Conservation (phyloP, 2,888 invertebrate species). For the Erebia palarica region DNA sequence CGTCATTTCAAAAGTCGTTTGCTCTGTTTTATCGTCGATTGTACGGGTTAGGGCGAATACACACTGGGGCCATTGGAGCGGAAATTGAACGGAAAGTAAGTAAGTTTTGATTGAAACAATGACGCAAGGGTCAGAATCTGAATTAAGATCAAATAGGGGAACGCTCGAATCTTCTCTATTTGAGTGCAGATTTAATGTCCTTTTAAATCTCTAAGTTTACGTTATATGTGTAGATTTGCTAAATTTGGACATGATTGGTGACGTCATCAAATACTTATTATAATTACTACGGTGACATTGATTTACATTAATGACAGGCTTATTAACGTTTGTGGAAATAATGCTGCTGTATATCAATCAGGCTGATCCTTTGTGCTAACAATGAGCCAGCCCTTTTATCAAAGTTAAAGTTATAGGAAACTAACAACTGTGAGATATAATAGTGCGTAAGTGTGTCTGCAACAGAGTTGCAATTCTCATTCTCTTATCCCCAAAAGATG, state of each 20-base stretch:
- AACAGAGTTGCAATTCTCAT: no score
- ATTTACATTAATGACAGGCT: no score
- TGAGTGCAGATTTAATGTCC: not conserved
- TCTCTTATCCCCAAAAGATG: not conserved
- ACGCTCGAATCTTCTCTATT: not conserved
- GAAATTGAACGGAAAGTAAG: constrained; percentile 20
- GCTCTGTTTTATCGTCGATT: constrained; percentile 48
- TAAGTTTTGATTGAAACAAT: constrained; percentile 20
- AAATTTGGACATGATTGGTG: no score
- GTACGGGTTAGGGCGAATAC: constrained; percentile 27
- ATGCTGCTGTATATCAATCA: no score
- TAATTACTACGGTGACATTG: no score
- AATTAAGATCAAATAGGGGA: not conserved
- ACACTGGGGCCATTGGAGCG: constrained; percentile 18
- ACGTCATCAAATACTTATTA: no score
- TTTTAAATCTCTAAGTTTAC: no score
- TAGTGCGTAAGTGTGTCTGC: not conserved
- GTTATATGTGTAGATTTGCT: no score
- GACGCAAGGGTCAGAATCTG: not conserved
- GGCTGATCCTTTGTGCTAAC: no score
- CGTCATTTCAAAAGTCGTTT: constrained; percentile 50
- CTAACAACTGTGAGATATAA: not conserved
- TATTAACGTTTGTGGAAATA: no score
- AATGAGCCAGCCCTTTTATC: no score
- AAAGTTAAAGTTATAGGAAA: not conserved